Evolutionary conservation across 2,888 invertebrate genomes (phyloP), one percentile per base, ranked within the genome.

Genomic region (Diarsia rubi): DNA sequence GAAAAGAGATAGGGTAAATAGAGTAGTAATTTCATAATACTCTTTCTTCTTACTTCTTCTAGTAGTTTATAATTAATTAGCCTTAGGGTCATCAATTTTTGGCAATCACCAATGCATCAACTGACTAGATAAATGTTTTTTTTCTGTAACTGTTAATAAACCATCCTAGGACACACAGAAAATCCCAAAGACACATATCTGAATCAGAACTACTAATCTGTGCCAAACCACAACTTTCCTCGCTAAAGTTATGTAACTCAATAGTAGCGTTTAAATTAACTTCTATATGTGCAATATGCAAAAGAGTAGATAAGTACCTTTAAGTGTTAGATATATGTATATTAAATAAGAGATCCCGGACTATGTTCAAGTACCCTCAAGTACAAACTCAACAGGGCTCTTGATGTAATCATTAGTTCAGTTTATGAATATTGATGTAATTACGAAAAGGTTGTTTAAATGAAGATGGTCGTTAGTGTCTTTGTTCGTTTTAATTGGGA

Each of bases 351-450:
- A 75, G 78, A 70, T 75, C 77, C 63, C 77, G 60, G 44, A 70
- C 85, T 82, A 57, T 69, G 82, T 68, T 75, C 82, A 12, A 81
- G 85, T 76, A 65, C 85, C 27, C 66, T 85, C 31, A 27, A 63
- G 6, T 59, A 14, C 19, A 57, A 81, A 21, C 69, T 70, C 57
- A 69, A 75, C 82, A 81, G 81, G 42, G 60, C 77, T 60, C 81
- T 81, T 31, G 54, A 74, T 49, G 60, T 84, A 84, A 85, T 81
- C 69, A 81, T 81, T 85, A 81, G 69, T 63, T 47, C 45, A 60
- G 47, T 24, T 54, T 52, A 81, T 81, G 74, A 65, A 81, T 73
- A 73, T 83, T 71, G 8, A 71, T 81, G 60, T 69, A 74, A 81
- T 81, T 74, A 80, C 62, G 57, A 27, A 57, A 57, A 57, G 47